Evolutionary conservation across 2,797 vertebrate species (phyloP).

Genomic region (Periophthalmus magnuspinnatus): DNA sequence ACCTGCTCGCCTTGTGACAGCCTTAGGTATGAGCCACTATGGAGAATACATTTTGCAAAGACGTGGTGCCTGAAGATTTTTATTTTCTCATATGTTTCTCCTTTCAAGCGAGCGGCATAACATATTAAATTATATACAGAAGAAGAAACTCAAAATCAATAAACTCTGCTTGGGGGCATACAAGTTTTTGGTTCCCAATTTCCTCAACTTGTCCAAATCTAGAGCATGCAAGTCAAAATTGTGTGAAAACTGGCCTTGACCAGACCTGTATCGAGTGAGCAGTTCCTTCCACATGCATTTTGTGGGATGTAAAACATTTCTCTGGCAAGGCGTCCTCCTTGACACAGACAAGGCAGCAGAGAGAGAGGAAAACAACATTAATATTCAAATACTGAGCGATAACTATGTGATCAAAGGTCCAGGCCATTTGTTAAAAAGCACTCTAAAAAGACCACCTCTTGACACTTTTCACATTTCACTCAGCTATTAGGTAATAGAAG

Average conservation of each 20-base stretch:
- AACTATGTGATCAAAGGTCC: constrained; percentile 44
- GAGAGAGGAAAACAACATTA: constrained; percentile 36
- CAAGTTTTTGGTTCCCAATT: constrained; percentile 22
- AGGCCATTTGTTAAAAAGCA: constrained; percentile 27
- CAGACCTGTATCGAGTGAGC: constrained; percentile 81
- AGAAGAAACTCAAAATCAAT: constrained; percentile 45
- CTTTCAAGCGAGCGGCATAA: constrained; percentile 14
- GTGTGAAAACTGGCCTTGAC: constrained; percentile 27
- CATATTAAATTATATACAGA: constrained; percentile 38
- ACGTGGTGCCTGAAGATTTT: background rate
- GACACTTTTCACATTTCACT: constrained; percentile 23
- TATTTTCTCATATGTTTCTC: constrained; percentile 14
- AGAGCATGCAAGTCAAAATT: constrained; percentile 9
- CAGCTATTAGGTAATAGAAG: constrained; percentile 28
- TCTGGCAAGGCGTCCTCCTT: constrained; percentile 90
- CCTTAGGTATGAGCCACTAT: constrained; percentile 6
- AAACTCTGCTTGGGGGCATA: constrained; percentile 29
- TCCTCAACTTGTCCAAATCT: constrained; percentile 23
- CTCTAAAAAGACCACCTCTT: constrained; percentile 28
- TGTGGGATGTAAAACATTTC: constrained; percentile 96
- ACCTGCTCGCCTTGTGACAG: constrained; percentile 1
- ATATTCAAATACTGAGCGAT: constrained; percentile 45
- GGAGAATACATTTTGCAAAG: constrained; percentile 3
- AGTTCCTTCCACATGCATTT: constrained; percentile 91
- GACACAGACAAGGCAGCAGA: constrained; percentile 56